Conservation (phyloP, 2,797 vertebrate genomes). For the Oophaga sylvatica region DNA sequence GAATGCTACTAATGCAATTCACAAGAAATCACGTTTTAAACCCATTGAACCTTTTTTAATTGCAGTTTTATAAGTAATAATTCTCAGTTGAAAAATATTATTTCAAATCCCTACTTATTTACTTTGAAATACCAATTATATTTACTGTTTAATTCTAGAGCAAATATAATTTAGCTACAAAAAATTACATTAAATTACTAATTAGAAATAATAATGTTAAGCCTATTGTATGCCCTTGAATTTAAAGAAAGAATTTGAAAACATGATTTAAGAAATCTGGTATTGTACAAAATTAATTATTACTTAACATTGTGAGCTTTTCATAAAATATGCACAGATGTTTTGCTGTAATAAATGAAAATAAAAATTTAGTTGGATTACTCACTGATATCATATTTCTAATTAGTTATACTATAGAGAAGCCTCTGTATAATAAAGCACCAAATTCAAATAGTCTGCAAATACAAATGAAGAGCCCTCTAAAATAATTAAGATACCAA, state of each 20-base stretch:
- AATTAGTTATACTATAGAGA: neutral
- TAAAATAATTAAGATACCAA: no score
- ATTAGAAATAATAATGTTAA: conserved; percentile 57
- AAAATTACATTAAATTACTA: conserved; percentile 53
- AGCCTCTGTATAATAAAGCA: no score
- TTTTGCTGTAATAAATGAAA: conserved; percentile 23
- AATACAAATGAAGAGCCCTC: no score
- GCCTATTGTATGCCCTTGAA: conserved; percentile 56
- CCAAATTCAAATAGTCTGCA: no score
- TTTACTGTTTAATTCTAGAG: conserved; percentile 54
- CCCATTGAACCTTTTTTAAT: conserved; percentile 55
- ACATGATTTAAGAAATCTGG: conserved; percentile 54
- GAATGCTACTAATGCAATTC: conserved; percentile 14
- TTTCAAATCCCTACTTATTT: conserved; percentile 57
- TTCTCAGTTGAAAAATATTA: conserved; percentile 55
- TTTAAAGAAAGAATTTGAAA: conserved; percentile 57
- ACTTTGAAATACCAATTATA: conserved; percentile 55
- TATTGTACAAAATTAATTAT: conserved; percentile 53
- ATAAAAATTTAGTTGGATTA: conserved; percentile 40
- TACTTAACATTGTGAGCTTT: conserved; percentile 50
- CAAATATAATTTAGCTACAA: conserved; percentile 56
- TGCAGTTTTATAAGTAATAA: conserved; percentile 52
- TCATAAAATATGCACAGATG: conserved; percentile 56
- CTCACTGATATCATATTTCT: conserved; percentile 20
- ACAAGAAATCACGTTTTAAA: conserved; percentile 41